A percentile compares a stretch with the other conserved stretches of the same genome.
Evolutionary conservation across 2,888 invertebrate genomes (phyloP).

Genomic region (Polia nebulosa): DNA sequence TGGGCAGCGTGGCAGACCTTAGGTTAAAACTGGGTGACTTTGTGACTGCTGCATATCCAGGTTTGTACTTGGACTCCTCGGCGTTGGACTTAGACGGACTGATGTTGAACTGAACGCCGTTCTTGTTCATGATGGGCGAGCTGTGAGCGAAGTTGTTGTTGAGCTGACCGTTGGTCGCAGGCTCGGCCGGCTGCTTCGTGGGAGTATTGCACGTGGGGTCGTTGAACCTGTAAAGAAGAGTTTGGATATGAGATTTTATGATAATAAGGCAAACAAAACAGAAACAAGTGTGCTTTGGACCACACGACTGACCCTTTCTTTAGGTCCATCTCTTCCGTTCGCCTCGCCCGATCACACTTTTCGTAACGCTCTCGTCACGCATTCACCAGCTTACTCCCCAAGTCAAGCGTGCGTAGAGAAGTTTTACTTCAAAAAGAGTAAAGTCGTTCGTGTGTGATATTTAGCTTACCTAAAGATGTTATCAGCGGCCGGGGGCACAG

Average conservation of each 20-base stretch:
- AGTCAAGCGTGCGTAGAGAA: no score
- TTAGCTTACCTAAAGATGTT: constrained; percentile 91
- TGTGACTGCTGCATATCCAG: constrained; percentile 80
- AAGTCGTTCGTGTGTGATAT: not conserved
- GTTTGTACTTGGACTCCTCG: constrained; percentile 86
- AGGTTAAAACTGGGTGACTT: constrained; percentile 89
- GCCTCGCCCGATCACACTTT: no score
- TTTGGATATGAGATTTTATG: not conserved
- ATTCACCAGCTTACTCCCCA: no score
- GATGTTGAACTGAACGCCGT: constrained; percentile 90
- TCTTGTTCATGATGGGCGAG: constrained; percentile 90
- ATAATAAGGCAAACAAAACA: no score
- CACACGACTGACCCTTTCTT: no score
- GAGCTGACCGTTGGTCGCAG: constrained; percentile 77
- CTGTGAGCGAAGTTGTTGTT: constrained; percentile 87
- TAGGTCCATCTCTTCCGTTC: no score
- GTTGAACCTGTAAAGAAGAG: constrained; percentile 88
- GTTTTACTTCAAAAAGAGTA: no score
- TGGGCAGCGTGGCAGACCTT: constrained; percentile 93
- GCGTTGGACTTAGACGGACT: constrained; percentile 86
- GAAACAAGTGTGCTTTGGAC: no score
- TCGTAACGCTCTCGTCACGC: no score
- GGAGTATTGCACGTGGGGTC: constrained; percentile 91
- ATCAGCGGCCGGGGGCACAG: constrained; percentile 86
- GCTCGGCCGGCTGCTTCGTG: constrained; percentile 77